Percentiles rank a stretch among this genome's conserved stretches.
Conservation (phyloP, 1,140 invertebrate genomes). For the Venturia canescens region DNA sequence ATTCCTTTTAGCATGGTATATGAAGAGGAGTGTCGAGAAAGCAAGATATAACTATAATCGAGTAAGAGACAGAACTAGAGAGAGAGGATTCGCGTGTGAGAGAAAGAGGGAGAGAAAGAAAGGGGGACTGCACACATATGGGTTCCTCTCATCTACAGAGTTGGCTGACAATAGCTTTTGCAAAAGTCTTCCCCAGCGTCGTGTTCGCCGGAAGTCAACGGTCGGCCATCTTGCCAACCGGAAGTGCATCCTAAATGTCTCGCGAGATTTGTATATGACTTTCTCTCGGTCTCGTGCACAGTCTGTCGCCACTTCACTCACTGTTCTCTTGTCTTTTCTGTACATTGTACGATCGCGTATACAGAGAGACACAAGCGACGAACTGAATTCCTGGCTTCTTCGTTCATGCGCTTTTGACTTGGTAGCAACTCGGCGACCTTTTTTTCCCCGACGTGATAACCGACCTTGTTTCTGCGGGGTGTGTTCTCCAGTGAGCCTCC, state of each 20-base stretch:
- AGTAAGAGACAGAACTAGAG: background rate
- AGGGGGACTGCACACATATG: background rate
- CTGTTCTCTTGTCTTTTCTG: constrained; percentile 8
- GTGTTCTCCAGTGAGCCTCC: background rate
- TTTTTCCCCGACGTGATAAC: constrained; percentile 30
- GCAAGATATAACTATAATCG: background rate
- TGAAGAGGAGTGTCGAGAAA: constrained; percentile 8
- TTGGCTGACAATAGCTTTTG: constrained; percentile 60
- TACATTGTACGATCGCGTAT: constrained; percentile 4
- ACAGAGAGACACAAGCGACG: background rate
- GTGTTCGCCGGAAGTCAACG: constrained; percentile 61
- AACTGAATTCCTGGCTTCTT: constrained; percentile 23
- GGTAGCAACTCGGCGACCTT: background rate
- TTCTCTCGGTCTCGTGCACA: constrained; percentile 3
- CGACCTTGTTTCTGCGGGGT: background rate
- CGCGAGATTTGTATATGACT: constrained; percentile 63
- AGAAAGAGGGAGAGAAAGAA: background rate
- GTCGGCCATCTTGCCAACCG: constrained; percentile 67
- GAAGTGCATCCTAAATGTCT: constrained; percentile 68
- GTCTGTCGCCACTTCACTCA: constrained; percentile 20
- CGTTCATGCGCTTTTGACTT: background rate
- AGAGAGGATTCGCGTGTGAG: background rate
- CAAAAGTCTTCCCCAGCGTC: constrained; percentile 57
- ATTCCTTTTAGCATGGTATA: background rate
- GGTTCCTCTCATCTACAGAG: constrained; percentile 40